These are phyloP conservation scores for Maconellicoccus hirsutus DNA, from an alignment of 1,140 invertebrate genomes.

Conservation along the genomic window DNA sequence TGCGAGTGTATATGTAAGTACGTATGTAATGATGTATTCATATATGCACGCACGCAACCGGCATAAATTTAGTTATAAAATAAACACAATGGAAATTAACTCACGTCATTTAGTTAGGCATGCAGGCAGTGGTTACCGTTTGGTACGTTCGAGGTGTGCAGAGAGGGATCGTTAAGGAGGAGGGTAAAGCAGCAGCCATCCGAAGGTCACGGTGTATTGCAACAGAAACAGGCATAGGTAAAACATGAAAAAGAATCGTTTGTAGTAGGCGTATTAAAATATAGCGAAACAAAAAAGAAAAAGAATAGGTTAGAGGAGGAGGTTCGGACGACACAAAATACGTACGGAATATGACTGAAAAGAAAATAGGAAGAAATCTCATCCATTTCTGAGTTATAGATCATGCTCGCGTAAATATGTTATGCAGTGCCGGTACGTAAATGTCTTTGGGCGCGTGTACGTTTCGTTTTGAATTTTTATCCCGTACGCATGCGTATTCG, in stretches of 20 bases:
- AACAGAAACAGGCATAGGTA: conserved; percentile 21
- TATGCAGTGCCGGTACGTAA: conserved; percentile 17
- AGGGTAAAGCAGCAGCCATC: conserved; percentile 19
- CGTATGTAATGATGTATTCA: conserved; percentile 22
- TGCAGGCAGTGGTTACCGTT: conserved; percentile 21
- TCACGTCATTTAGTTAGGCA: conserved; percentile 22
- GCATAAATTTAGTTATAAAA: conserved; percentile 23
- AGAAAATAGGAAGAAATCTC: conserved; percentile 22
- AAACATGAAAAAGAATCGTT: conserved; percentile 21
- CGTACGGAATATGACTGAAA: conserved; percentile 12
- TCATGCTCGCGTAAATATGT: conserved; percentile 13
- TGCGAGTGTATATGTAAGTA: conserved; percentile 22
- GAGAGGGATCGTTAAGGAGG: conserved; percentile 21
- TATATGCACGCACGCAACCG: conserved; percentile 21
- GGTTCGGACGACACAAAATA: conserved; percentile 15
- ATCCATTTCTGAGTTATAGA: conserved; percentile 20
- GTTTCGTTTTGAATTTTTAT: background rate
- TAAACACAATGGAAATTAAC: conserved; percentile 22
- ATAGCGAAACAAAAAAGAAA: conserved; percentile 22
- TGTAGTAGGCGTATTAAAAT: conserved; percentile 22
- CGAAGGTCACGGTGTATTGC: conserved; percentile 21
- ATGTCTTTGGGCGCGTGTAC: conserved; percentile 12
- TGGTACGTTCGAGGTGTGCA: conserved; percentile 11
- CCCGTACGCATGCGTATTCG: conserved; percentile 6
- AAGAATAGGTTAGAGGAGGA: conserved; percentile 11